phyloP scores from a whole-genome alignment of 1,140 invertebrate genomes.

The Halictus rubicundus region DNA sequence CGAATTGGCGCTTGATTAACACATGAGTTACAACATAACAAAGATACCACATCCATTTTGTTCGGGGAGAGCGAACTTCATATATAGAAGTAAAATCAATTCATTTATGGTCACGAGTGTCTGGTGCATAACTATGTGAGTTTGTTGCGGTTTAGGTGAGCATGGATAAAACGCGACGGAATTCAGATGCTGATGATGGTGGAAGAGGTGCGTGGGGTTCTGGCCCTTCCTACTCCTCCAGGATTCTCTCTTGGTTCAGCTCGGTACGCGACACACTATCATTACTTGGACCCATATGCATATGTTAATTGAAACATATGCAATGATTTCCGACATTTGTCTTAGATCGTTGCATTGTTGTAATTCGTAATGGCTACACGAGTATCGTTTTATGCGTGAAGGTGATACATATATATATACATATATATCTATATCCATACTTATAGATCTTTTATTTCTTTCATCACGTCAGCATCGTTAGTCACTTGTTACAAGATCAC shows the following conservation, averaged over 20 bases:
- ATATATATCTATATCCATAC: no score
- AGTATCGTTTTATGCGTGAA: conserved; percentile 34
- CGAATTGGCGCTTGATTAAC: background rate
- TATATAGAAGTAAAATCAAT: conserved; percentile 27
- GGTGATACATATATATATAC: background rate
- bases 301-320: conserved; percentile 60
- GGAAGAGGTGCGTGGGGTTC: conserved; percentile 72
- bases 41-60: background rate
- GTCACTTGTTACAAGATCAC: conserved; percentile 33
- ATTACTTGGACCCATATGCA: conserved; percentile 79
- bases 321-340: conserved; percentile 58
- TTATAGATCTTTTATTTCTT: conserved; percentile 38
- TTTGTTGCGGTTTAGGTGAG: conserved; percentile 80
- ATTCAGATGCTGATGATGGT: conserved; percentile 75
- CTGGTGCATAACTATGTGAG: conserved; percentile 68
- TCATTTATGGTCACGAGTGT: conserved; percentile 27
- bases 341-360: conserved; percentile 48
- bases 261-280: conserved; percentile 80
- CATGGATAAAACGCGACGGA: conserved; percentile 78
- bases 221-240: conserved; percentile 77
- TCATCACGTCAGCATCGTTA: conserved; percentile 38
- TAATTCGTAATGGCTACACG: conserved; percentile 35
- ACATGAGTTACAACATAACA: background rate
- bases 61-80: conserved; percentile 20
- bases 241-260: conserved; percentile 80